These are phyloP conservation scores for Mus spicilegus DNA, from an alignment of 2,113 vertebrate species.

Conservation along the genomic window DNA sequence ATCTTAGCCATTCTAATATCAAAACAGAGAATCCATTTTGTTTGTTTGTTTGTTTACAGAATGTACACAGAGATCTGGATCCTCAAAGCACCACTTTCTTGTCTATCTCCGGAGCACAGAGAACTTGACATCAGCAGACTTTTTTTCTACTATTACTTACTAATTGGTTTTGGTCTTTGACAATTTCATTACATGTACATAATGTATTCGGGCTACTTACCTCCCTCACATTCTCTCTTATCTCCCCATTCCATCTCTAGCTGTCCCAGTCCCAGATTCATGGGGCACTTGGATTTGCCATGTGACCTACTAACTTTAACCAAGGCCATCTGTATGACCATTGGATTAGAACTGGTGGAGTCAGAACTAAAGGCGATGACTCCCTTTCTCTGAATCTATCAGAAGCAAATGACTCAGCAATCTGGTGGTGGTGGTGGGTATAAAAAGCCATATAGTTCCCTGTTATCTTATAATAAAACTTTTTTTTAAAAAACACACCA, in stretches of 20 bases:
- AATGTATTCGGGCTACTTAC: not conserved
- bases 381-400: not conserved
- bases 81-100: not conserved
- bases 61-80: not conserved
- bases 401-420: not conserved
- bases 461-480: not conserved
- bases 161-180: not conserved
- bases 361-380: not conserved
- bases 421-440: no score
- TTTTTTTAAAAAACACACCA: not conserved
- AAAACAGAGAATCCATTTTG: not conserved
- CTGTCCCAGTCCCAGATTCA: no score
- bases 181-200: not conserved
- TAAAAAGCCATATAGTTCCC: not conserved
- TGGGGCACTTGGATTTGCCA: rapidly evolving
- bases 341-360: not conserved
- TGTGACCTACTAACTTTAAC: not conserved
- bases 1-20: not conserved
- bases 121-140: not conserved
- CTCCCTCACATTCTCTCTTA: not conserved
- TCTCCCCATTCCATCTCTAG: not conserved
- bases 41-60: not conserved
- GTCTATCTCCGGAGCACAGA: not conserved
- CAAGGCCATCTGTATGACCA: not conserved
- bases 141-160: no score